Percentiles rank a stretch among this genome's conserved stretches.
These are phyloP conservation scores for Heliconius sara DNA, from an alignment of 2,888 invertebrate genomes.

Conservation along the genomic window DNA sequence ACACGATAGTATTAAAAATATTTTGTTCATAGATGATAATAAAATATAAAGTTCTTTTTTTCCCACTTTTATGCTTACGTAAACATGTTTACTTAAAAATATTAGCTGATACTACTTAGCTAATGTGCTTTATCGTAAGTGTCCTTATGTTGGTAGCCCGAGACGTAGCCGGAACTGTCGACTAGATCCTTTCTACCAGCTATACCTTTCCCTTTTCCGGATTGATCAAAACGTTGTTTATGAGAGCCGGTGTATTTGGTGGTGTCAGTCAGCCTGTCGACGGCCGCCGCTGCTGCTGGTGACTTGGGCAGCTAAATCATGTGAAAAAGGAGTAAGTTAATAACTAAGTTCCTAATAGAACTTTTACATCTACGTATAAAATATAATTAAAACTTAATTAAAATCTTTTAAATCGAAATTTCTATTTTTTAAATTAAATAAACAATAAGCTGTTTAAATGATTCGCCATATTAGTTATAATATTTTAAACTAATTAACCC, in stretches of 20 bases:
- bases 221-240: conserved; percentile 92
- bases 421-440: too few species aligned
- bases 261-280: conserved; percentile 92
- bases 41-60: background rate
- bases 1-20: conserved; percentile 2
- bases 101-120: conserved; percentile 16
- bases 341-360: background rate
- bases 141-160: conserved; percentile 93
- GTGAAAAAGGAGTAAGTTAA: conserved; percentile 12
- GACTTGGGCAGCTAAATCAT: conserved; percentile 71
- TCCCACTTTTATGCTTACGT: conserved; percentile 1
- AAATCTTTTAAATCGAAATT: too few species aligned
- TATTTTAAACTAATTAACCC: too few species aligned
- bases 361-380: too few species aligned
- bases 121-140: conserved; percentile 87
- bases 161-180: conserved; percentile 91
- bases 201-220: conserved; percentile 93
- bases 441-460: too few species aligned
- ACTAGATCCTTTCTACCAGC: conserved; percentile 90
- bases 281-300: conserved; percentile 82
- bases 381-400: too few species aligned
- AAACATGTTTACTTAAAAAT: background rate
- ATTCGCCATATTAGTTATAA: too few species aligned
- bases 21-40: background rate
- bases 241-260: conserved; percentile 95